Evolutionary conservation across 2,113 vertebrate species (phyloP), one percentile per base, ranked within the genome.

Genomic region (Lichenostomus cassidix): DNA sequence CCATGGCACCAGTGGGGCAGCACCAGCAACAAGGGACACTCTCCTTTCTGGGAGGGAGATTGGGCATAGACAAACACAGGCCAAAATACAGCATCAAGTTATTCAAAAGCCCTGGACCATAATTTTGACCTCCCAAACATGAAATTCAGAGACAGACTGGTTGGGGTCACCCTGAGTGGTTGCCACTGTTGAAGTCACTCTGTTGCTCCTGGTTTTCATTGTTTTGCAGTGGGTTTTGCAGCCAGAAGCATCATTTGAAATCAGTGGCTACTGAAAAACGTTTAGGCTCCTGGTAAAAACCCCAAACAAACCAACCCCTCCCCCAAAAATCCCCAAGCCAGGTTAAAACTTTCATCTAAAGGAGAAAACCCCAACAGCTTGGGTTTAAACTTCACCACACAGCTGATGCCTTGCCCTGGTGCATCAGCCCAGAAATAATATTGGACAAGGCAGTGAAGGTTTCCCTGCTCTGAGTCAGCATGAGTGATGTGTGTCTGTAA

Each of bases 1-100:
- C 33, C 58, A 12, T 0, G 0, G 65, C 16, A 19, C 37, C 17
- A 2, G 12, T 6, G 60, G 27, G 46, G 29, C 41, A 65, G 41
- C 1, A 5, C 25, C 53, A 35, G 44, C 1, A 11, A 41, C 2
- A 2, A 52, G 21, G n/a, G 22, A 4, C 28, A 13, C 47, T 37
- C 16, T 67, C 42, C 69, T 21, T 49, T 55, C 82, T 37, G 37
- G 12, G 46, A 64, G 56, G 42, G 41, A 27, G 10, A 8, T 0
- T 15, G 21, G 27, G 14, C 68, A 52, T 7, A 27, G 37, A 15
- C 7, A 37, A 62, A 53, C 1, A 1, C 24, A 52, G 41, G 27
- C 27, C 69, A 47, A 86, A 81, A 53, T 13, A 77, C 0, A 4
- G n/a, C 27, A 39, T 23, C 15, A 42, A 71, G 71, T 33, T 69